These are phyloP conservation scores for Epinotia demarniana DNA, from an alignment of 2,888 invertebrate genomes.

Conservation along the genomic window DNA sequence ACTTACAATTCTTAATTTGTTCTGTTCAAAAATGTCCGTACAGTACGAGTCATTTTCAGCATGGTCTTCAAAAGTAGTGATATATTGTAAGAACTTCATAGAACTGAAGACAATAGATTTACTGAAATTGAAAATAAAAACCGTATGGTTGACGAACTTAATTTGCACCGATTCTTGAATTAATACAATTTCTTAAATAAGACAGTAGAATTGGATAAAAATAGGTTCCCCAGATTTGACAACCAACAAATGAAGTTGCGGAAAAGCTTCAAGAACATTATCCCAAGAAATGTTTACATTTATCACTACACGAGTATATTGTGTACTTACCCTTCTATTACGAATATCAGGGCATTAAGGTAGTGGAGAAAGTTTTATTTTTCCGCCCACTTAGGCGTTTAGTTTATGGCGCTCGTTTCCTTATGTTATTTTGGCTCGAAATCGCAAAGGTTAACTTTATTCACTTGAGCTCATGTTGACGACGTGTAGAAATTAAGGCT, in stretches of 20 bases:
- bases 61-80: no score
- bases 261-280: not conserved
- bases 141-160: no score
- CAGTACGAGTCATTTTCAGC: no score
- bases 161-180: no score
- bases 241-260: not conserved
- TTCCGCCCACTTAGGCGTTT: slow-evolving; percentile 30
- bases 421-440: slow-evolving; percentile 29
- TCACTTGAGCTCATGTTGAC: slow-evolving; percentile 8
- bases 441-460: slow-evolving; percentile 32
- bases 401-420: slow-evolving; percentile 34
- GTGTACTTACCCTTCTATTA: slow-evolving; percentile 19
- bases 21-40: not conserved
- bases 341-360: slow-evolving; percentile 34
- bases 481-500: not conserved
- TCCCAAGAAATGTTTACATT: slow-evolving; percentile 25
- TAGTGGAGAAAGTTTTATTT: slow-evolving; percentile 32
- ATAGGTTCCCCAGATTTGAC: not conserved
- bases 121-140: no score
- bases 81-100: no score
- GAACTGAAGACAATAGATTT: no score
- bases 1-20: not conserved
- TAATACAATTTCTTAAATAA: no score
- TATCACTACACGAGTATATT: not conserved
- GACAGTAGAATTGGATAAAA: not conserved